These are phyloP conservation scores for Conops quadrifasciatus DNA, from an alignment of 2,888 invertebrate genomes.

Conservation along the genomic window DNA sequence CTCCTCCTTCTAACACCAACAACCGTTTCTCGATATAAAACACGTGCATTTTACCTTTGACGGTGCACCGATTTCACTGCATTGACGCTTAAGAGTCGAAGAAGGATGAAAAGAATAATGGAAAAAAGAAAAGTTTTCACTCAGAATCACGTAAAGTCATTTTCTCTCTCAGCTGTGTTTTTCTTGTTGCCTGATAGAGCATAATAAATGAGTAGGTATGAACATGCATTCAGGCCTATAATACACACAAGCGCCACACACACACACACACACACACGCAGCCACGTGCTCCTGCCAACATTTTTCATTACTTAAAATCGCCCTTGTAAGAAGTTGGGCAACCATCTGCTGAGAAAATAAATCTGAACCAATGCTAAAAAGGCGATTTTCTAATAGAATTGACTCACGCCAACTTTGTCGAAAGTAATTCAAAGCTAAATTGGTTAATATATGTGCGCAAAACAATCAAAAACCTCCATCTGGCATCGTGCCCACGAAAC, in stretches of 20 bases:
- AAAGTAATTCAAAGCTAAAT: background rate
- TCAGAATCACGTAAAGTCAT: background rate
- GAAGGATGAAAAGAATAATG: background rate
- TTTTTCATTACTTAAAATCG: background rate
- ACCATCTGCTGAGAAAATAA: background rate
- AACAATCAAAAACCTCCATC: too few species aligned
- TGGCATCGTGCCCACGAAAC: too few species aligned
- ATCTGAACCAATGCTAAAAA: background rate
- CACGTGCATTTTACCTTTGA: background rate
- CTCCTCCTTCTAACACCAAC: background rate
- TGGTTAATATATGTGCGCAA: background rate
- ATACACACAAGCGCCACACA: background rate
- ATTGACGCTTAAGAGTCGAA: background rate
- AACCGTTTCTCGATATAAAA: background rate
- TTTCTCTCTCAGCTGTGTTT: background rate
- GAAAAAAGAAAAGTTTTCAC: constrained; percentile 23
- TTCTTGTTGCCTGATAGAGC: background rate
- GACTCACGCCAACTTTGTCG: background rate
- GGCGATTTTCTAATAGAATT: background rate
- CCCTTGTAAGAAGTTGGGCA: background rate
- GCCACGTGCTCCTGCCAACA: background rate
- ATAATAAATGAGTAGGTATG: background rate
- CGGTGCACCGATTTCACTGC: background rate
- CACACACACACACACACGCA: background rate
- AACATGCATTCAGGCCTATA: background rate